Evolutionary conservation across 2,113 vertebrate genomes (phyloP).

Genomic region (Otus sunia): DNA sequence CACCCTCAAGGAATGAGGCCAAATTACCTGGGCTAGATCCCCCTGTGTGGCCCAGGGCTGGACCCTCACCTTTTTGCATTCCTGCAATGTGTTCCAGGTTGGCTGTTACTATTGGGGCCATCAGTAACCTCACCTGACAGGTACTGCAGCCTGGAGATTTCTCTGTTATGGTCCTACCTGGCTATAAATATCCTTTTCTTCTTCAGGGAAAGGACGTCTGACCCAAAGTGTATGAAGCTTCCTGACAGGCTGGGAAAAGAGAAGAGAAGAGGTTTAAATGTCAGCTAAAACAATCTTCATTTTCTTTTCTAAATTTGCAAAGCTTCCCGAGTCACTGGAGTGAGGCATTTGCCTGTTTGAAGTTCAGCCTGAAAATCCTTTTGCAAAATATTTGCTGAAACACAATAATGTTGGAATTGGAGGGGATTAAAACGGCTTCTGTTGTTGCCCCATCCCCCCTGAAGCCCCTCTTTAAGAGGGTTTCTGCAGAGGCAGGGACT

Average conservation of each 20-base stretch:
- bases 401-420: slow-evolving; percentile 61
- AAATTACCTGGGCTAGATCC: neutral
- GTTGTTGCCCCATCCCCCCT: neutral
- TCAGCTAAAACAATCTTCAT: slow-evolving; percentile 73
- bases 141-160: slow-evolving; percentile 43
- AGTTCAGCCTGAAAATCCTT: slow-evolving; percentile 75
- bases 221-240: slow-evolving; percentile 61
- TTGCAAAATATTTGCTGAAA: slow-evolving; percentile 77
- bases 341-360: slow-evolving; percentile 62
- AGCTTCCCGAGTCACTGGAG: slow-evolving; percentile 47
- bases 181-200: slow-evolving; percentile 71
- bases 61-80: neutral
- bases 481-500: slow-evolving; percentile 24
- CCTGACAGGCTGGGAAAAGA: slow-evolving; percentile 65
- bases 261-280: slow-evolving; percentile 71
- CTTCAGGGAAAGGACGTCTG: slow-evolving; percentile 48
- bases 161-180: neutral
- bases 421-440: slow-evolving; percentile 46
- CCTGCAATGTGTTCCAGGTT: neutral
- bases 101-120: slow-evolving; percentile 27
- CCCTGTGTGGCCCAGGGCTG: neutral
- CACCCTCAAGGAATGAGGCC: neutral
- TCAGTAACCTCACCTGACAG: slow-evolving; percentile 60
- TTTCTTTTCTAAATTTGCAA: slow-evolving; percentile 66
- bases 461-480: slow-evolving; percentile 24